Base-by-base conservation (phyloP, 2,113 vertebrate species). In the Plecotus auritus region DNA sequence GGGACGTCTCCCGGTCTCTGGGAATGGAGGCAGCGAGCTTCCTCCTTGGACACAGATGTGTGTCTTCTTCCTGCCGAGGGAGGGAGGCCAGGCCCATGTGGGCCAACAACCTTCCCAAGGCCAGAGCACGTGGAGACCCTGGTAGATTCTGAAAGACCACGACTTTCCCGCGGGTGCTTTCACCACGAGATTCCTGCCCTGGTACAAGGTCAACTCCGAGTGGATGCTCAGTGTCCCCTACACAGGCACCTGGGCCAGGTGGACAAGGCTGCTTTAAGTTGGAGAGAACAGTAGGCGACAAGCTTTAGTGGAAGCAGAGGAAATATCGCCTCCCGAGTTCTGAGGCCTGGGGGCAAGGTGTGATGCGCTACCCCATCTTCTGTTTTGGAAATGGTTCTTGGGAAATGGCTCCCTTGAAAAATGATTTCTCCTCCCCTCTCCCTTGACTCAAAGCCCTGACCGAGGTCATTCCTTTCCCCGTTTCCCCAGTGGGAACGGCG, bases 241-340 rank as follows among this genome's bases (percentile, higher is more conserved):
- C 81, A 67, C 40, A 92, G 95, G 69, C 47, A 70, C 54, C 92
- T 95, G 67, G 22, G 86, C 88, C 95, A 96, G 93, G 45, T 93
- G 47, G 40, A 88, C 94, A 85, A 93, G 96, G 96, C 96, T 97
- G 94, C 85, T 94, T 97, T 91, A 77, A 40, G 80, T 96, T 91
- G 94, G 81, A 92, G 93, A 94, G 77, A 35, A 92, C 40, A 96
- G 80, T 45, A 88, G 92, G 94, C 66, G 67, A 85, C 85, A 90
- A 90, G 47, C 66, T 90, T 97, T 95, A 64, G 81, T 92, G 90
- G 90, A 96, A 87, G 94, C 84, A 83, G 64, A 96, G 76, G 84
- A 91, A 30, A 95, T 35, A 67, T 96, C 94, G 90, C 85, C 37
- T 77, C 8, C 56, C 4, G 49, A 9, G 30, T 69, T 66, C 17